Percentiles rank a stretch among this genome's conserved stretches.
Evolutionary conservation across 2,888 invertebrate species (phyloP).

Genomic region (Trachelus tabidus): DNA sequence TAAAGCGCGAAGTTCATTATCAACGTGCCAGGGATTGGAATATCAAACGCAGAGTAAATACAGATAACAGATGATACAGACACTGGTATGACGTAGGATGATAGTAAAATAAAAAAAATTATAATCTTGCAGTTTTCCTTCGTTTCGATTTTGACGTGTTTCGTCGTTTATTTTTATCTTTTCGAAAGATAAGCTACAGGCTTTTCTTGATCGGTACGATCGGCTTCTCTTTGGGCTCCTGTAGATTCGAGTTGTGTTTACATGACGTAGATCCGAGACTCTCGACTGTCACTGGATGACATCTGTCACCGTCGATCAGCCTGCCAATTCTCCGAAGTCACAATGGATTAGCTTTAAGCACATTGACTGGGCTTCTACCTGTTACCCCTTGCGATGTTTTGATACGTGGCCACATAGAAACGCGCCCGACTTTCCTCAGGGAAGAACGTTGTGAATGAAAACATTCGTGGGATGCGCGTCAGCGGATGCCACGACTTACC

Average conservation of each 20-base stretch:
- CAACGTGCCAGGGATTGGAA: background rate
- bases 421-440: conserved; percentile 31
- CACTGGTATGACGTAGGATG: too few relatives aligned
- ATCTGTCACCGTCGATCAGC: conserved; percentile 46
- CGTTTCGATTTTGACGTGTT: background rate
- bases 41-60: background rate
- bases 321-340: conserved; percentile 27
- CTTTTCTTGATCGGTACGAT: background rate
- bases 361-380: conserved; percentile 29
- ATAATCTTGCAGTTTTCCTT: too few relatives aligned
- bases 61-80: background rate
- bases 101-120: too few relatives aligned
- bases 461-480: conserved; percentile 37
- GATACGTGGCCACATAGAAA: conserved; percentile 43
- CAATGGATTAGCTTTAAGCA: conserved; percentile 38
- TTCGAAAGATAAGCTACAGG: background rate
- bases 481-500: background rate
- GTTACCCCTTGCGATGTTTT: conserved; percentile 39
- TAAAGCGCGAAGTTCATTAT: background rate
- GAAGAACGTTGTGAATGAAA: conserved; percentile 52
- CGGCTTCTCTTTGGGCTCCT: background rate
- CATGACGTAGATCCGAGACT: background rate
- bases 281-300: conserved; percentile 25
- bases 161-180: conserved; percentile 29
- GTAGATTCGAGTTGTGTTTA: background rate